Evolutionary conservation across 2,113 vertebrate genomes (phyloP), one percentile per base, ranked within the genome.

Genomic region (Galemys pyrenaicus): DNA sequence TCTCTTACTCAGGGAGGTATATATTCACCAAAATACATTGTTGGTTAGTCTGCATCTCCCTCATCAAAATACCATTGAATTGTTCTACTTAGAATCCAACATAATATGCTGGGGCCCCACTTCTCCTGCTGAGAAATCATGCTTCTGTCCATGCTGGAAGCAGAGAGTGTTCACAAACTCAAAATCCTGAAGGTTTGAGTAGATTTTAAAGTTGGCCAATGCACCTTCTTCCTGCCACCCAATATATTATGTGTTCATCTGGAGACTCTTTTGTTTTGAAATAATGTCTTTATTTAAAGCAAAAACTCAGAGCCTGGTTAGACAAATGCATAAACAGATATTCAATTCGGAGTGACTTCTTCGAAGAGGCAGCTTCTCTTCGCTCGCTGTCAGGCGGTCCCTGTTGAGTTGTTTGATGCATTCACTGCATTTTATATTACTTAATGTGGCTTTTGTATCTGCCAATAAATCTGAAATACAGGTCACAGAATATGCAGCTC

Each of bases 381-480:
- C 46, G 70, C 93, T 95, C 37, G 95, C 98, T 97, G 97, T 98
- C 98, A 98, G 87, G 97, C 49, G 97, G 96, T 85, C 96, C 96
- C 96, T 83, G 97, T 95, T 97, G 98, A 97, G 97, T 97, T 85
- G 94, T 96, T 97, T 92, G n/a, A 96, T 96, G 95, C 97, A 97
- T 97, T 97, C 98, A 80, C 96, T 97, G 97, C 97, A 97, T 98
- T 98, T 98, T 97, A 97, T 95, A 95, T 98, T 98, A 98, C 98
- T 98, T 98, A 98, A 98, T 98, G 96, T 97, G 96, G 98, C 98
- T 98, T 98, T 98, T 95, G 97, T 98, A 98, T 98, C 98, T 98
- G 98, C 97, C 98, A 98, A 98, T 98, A 98, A 98, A 98, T 98
- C 98, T 98, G 96, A 98, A 98, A 97, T 97, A 95, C 98, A 98